A percentile compares a stretch with the other conserved stretches of the same genome.
Evolutionary conservation across 2,113 vertebrate genomes (phyloP).

Genomic region (Oophaga pumilio): DNA sequence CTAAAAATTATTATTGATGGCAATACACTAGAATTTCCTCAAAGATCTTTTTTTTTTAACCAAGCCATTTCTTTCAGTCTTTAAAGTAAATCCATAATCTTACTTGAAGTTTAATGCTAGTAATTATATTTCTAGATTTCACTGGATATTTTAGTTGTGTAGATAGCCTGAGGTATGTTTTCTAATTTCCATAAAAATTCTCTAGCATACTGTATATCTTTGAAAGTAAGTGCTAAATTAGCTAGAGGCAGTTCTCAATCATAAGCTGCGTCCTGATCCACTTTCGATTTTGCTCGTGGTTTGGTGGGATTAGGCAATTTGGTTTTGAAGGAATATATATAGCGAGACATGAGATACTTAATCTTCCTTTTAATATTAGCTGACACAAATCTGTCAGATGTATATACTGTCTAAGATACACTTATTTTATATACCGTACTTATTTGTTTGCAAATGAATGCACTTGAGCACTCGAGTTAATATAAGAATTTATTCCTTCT

Average conservation of each 20-base stretch:
- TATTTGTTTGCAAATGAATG: not conserved
- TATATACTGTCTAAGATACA: not conserved
- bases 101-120: constrained; percentile 1
- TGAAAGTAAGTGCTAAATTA: not conserved
- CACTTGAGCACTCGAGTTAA: not conserved
- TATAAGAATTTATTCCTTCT: too few species aligned
- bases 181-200: constrained; percentile 7
- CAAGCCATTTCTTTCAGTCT: not conserved
- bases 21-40: not conserved
- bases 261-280: not conserved
- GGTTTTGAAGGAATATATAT: not conserved
- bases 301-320: not conserved
- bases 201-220: constrained; percentile 1
- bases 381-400: not conserved
- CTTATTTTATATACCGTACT: not conserved
- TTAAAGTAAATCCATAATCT: not conserved
- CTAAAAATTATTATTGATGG: too few species aligned
- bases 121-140: constrained; percentile 9
- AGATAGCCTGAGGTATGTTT: constrained; percentile 8
- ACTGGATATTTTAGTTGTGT: not conserved
- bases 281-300: not conserved
- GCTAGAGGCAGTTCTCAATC: constrained; percentile 5
- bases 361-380: not conserved
- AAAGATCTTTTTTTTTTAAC: not conserved
- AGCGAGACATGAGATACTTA: not conserved